A percentile compares a stretch with the other conserved stretches of the same genome.
Evolutionary conservation across 2,113 vertebrate genomes (phyloP).

Genomic region (Pluvianellus socialis): DNA sequence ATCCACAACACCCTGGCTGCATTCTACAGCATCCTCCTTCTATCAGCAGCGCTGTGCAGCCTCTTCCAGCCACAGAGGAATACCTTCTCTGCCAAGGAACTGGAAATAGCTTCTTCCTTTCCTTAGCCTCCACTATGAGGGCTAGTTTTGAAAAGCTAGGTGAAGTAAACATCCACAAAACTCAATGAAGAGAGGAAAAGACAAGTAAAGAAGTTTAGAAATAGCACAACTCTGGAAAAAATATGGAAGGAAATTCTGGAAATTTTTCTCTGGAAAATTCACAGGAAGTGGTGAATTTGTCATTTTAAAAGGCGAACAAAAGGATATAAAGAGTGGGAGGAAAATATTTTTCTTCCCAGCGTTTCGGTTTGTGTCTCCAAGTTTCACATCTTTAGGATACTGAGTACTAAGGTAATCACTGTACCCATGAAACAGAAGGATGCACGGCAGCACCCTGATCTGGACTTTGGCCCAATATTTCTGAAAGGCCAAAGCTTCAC

Average conservation of each 20-base stretch:
- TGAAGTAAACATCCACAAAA: not conserved
- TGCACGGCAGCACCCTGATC: not conserved
- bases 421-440: not conserved
- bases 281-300: not conserved
- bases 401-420: not conserved
- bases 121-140: not conserved
- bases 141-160: not conserved
- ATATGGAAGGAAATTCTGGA: not conserved
- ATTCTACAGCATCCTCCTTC: not conserved
- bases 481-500: not conserved
- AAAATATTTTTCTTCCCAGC: not conserved
- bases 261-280: too few relatives aligned
- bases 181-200: not conserved
- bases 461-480: not conserved
- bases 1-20: accelerated
- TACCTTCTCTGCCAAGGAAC: not conserved
- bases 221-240: not conserved
- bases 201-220: not conserved
- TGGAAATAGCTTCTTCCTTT: not conserved
- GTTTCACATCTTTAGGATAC: not conserved
- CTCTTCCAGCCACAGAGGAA: not conserved
- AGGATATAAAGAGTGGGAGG: not conserved
- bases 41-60: not conserved
- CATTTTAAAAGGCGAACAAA: not conserved
- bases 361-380: not conserved